Evolutionary conservation across 2,113 vertebrate species (phyloP), one percentile per base, ranked within the genome.

Genomic region (Ameiurus melas): DNA sequence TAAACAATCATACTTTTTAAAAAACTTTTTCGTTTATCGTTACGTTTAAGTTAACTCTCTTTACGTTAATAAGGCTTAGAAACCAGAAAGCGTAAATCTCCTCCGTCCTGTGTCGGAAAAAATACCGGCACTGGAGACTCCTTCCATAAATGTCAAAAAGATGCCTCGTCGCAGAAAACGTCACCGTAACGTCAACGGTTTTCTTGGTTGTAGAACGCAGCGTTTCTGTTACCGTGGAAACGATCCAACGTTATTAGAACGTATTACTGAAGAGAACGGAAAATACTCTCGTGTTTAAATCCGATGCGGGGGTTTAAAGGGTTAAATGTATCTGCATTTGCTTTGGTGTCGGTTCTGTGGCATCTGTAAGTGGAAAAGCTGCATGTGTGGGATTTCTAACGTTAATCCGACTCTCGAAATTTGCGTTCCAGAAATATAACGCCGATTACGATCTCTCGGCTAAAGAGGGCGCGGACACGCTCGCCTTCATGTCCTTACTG

Each of bases 371-470:
- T 13, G 51, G n/a, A 39, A 73, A 73, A 73, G 30, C 33, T 2
- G 70, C 17, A 3, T 0, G 51, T 79, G 13, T 55, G 47, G 51
- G 12, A 5, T 47, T 51, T 27, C 27, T 14, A 16, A 13, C 6
- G 12, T 78, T 13, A n/a, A 27, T 16, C 22, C 5, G 75, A 77
- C 20, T 81, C 5, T 60, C 9, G 25, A 19, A n/a, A n/a, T n/a
- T 9, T 91, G 20, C 89, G 64, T 93, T 79, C 14, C 93, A 99
- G 98, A 98, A 97, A 43, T 99, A 96, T 84, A 99, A 99, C 0
- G 97, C 97, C 0, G 98, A 99, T 93, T 98, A 96, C 0, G 97
- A 98, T 39, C 95, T 99, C 27, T 98, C 98, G 0, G 97, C 97
- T 0, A 96, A 94, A 1, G 97, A 99, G 75, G 96, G 95, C 0